phyloP scores from a whole-genome alignment of 2,888 invertebrate species.

The Acleris sparsana region DNA sequence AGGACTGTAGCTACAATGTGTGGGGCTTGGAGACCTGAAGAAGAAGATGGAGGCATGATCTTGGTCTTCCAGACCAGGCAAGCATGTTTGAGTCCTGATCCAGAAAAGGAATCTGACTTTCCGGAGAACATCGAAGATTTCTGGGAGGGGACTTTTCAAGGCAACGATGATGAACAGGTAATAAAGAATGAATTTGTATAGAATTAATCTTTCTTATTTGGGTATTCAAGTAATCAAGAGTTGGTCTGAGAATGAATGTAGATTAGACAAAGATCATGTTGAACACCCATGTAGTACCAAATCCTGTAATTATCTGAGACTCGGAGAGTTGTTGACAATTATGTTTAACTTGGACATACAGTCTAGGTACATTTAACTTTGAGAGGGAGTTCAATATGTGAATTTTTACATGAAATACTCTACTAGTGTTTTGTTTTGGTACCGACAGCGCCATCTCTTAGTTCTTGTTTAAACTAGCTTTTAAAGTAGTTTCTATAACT shows the following conservation, averaged over 20 bases:
- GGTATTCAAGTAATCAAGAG: neutral
- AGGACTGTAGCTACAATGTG: constrained; percentile 80
- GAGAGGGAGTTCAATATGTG: too few relatives aligned
- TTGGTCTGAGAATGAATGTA: too few relatives aligned
- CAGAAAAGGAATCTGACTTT: constrained; percentile 66
- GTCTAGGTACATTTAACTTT: too few relatives aligned
- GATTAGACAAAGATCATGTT: too few relatives aligned
- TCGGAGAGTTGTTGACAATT: too few relatives aligned
- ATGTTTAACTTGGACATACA: too few relatives aligned
- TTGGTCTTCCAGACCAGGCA: constrained; percentile 69
- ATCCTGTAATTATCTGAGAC: too few relatives aligned
- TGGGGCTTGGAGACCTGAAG: constrained; percentile 78
- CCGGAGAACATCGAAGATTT: constrained; percentile 79
- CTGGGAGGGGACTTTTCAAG: constrained; percentile 65
- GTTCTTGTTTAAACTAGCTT: neutral
- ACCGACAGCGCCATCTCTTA: constrained; percentile 40
- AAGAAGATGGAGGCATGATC: constrained; percentile 74
- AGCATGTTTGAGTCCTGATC: constrained; percentile 72
- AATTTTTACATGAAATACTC: too few relatives aligned
- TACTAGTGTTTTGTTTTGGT: neutral
- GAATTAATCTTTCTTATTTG: neutral
- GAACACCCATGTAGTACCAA: too few relatives aligned
- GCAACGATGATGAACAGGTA: constrained; percentile 64
- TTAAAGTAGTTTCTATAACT: neutral
- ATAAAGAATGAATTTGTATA: constrained; percentile 13